Conservation (phyloP, 2,888 invertebrate species). For the Neoitamus cyanurus region DNA sequence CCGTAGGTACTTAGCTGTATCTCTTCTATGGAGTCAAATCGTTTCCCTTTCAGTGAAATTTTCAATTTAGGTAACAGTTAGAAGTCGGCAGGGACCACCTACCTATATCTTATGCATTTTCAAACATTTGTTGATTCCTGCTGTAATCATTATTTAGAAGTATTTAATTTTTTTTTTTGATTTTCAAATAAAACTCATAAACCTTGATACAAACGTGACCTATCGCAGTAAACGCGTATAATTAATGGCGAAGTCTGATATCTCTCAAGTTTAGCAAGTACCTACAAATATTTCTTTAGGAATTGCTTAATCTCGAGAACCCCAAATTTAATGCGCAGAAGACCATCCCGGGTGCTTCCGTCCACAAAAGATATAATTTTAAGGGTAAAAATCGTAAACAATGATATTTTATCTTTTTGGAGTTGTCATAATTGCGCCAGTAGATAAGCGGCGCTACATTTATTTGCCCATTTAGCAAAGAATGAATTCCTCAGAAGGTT, state of each 20-base stretch:
- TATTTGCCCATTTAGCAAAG: slow-evolving; percentile 34
- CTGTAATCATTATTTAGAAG: too few species aligned
- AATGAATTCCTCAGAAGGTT: slow-evolving; percentile 29
- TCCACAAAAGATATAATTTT: neutral
- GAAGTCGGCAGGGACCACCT: too few species aligned
- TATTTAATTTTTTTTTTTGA: too few species aligned
- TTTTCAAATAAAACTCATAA: neutral
- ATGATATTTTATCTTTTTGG: slow-evolving; percentile 18
- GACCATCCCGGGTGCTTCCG: neutral
- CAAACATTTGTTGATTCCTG: too few species aligned
- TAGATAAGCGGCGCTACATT: slow-evolving; percentile 39
- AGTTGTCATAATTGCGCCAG: slow-evolving; percentile 38
- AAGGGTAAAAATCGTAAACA: slow-evolving; percentile 5
- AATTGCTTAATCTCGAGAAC: neutral
- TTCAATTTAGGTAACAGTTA: too few species aligned
- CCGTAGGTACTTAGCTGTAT: too few species aligned
- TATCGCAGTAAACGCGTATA: neutral
- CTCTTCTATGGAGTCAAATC: too few species aligned
- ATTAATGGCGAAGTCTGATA: neutral
- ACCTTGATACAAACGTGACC: neutral
- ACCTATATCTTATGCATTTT: too few species aligned
- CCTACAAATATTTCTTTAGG: neutral
- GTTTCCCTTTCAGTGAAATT: too few species aligned
- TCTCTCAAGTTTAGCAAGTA: neutral
- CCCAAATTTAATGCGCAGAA: neutral